Percentiles rank a stretch among this genome's conserved stretches.
phyloP scores from a whole-genome alignment of 1,140 invertebrate genomes.

The Drosophila ohnishii region DNA sequence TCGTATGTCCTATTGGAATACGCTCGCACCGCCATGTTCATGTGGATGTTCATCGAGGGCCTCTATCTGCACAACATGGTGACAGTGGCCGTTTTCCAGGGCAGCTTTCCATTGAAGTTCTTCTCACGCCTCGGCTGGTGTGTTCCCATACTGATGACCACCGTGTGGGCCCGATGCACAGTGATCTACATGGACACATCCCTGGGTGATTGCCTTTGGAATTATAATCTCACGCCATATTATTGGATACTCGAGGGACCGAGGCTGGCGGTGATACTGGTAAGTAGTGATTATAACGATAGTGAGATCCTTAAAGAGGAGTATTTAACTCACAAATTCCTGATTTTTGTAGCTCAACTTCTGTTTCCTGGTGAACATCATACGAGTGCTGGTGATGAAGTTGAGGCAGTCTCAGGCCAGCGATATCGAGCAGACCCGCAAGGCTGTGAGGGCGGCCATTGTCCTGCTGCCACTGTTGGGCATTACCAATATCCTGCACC shows the following conservation, averaged over 20 bases:
- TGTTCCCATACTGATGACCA: constrained; percentile 88
- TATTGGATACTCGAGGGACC: constrained; percentile 96
- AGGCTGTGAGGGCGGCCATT: constrained; percentile 90
- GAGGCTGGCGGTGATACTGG: constrained; percentile 88
- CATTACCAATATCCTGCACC: constrained; percentile 90
- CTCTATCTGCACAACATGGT: constrained; percentile 94
- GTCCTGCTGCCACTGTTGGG: constrained; percentile 92
- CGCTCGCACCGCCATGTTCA: constrained; percentile 94
- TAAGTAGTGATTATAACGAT: constrained; percentile 83
- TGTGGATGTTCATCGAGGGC: constrained; percentile 98
- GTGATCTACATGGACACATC: constrained; percentile 84
- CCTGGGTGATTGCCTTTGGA: constrained; percentile 88
- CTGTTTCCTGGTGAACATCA: constrained; percentile 92
- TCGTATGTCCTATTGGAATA: constrained; percentile 93
- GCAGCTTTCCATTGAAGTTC: constrained; percentile 87
- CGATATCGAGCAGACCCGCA: constrained; percentile 92
- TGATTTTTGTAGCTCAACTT: constrained; percentile 87
- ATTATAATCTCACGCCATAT: constrained; percentile 90
- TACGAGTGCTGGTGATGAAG: constrained; percentile 92
- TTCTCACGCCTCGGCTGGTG: constrained; percentile 93
- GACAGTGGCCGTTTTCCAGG: constrained; percentile 92
- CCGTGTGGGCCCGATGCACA: constrained; percentile 88
- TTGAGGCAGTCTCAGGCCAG: constrained; percentile 89
- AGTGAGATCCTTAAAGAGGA: too few relatives aligned
- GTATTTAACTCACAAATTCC: too few relatives aligned